Percentiles rank a stretch among this genome's conserved stretches.
Evolutionary conservation across 2,888 invertebrate genomes (phyloP).

Genomic region (Nomada fucata): DNA sequence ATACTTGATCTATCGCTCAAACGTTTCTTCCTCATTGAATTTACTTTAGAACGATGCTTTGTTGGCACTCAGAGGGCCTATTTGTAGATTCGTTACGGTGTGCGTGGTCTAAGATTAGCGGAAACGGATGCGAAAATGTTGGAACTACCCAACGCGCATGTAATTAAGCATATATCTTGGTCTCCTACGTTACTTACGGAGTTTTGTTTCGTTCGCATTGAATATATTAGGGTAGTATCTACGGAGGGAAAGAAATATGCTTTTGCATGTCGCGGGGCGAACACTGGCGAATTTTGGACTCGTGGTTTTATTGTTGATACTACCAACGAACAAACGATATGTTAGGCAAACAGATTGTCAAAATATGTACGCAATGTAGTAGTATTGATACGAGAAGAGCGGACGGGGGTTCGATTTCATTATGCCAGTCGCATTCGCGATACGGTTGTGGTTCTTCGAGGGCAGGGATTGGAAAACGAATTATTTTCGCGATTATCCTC

Average conservation of each 20-base stretch:
- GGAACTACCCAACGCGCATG: conserved; percentile 6
- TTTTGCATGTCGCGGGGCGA: neutral
- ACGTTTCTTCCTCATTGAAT: neutral
- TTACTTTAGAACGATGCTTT: neutral
- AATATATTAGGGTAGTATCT: neutral
- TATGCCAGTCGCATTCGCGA: conserved; percentile 62
- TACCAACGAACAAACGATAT: conserved; percentile 35
- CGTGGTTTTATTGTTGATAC: conserved; percentile 47
- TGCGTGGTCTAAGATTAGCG: conserved; percentile 11
- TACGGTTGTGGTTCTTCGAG: conserved; percentile 37
- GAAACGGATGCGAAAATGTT: conserved; percentile 5
- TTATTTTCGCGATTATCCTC: neutral
- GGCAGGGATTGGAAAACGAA: neutral
- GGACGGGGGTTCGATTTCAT: conserved; percentile 66
- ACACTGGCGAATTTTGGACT: conserved; percentile 18
- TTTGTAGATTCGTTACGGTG: neutral
- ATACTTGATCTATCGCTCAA: neutral
- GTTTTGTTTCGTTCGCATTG: neutral
- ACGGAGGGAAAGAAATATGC: conserved; percentile 29
- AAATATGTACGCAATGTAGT: conserved; percentile 60
- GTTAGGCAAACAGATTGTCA: conserved; percentile 46
- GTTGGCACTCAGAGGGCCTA: conserved; percentile 17
- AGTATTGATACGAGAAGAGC: conserved; percentile 65
- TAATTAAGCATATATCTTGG: conserved; percentile 34
- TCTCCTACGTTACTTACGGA: neutral